phyloP scores from a whole-genome alignment of 2,888 invertebrate genomes.

The Syritta pipiens region DNA sequence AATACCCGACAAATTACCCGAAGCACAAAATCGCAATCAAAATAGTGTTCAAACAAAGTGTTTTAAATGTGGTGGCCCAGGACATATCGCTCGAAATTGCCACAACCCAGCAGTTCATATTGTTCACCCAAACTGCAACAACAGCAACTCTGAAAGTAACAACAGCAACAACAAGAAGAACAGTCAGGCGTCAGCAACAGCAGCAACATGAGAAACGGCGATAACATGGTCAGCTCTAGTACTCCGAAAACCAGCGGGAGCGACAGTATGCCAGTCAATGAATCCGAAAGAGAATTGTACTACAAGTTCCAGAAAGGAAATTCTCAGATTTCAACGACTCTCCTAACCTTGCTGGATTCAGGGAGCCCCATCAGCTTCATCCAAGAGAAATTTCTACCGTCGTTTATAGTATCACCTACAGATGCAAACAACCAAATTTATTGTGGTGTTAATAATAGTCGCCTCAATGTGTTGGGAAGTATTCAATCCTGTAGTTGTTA shows the following conservation, averaged over 20 bases:
- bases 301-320: neutral
- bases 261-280: neutral
- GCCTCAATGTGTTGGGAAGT: neutral
- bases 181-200: neutral
- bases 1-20: neutral
- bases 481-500: neutral
- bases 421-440: neutral
- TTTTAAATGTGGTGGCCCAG: neutral
- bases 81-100: neutral
- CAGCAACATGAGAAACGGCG: neutral
- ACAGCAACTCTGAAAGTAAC: neutral
- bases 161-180: neutral
- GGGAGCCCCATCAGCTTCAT: neutral
- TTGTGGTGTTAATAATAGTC: neutral
- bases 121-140: neutral
- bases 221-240: neutral
- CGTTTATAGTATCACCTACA: neutral
- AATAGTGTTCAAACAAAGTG: neutral
- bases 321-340: neutral
- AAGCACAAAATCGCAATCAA: neutral
- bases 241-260: neutral
- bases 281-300: neutral
- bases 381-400: neutral
- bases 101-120: slow-evolving; percentile 1
- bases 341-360: neutral